A percentile compares a stretch with the other conserved stretches of the same genome.
Evolutionary conservation across 1,140 invertebrate genomes (phyloP).

Genomic region (Anadara kagoshimensis): DNA sequence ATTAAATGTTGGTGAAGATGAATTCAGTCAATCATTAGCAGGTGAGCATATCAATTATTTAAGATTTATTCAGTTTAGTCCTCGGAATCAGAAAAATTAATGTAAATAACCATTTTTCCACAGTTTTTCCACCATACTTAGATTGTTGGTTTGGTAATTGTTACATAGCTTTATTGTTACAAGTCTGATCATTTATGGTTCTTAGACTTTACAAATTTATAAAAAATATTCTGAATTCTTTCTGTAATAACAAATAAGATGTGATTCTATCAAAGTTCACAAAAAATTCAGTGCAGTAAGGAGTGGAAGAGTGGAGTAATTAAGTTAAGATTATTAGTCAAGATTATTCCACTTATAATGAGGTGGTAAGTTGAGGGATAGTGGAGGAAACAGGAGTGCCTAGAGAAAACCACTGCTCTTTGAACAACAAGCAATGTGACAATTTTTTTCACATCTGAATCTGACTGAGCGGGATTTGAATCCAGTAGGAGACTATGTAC

Average conservation of each 20-base stretch:
- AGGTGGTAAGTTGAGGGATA: too few relatives aligned
- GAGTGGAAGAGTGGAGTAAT: background rate
- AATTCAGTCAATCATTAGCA: background rate
- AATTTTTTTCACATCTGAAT: too few relatives aligned
- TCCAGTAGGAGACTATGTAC: too few relatives aligned
- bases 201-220: background rate
- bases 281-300: background rate
- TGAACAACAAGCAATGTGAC: too few relatives aligned
- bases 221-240: background rate
- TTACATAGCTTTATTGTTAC: too few relatives aligned
- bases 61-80: background rate
- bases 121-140: background rate
- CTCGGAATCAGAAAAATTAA: too few relatives aligned
- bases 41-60: background rate
- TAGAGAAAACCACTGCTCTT: too few relatives aligned
- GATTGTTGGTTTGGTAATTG: background rate
- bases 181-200: background rate
- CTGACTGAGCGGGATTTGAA: too few relatives aligned
- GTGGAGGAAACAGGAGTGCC: too few relatives aligned
- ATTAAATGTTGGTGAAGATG: background rate
- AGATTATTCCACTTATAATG: background rate
- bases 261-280: background rate
- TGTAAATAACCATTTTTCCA: background rate
- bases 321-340: background rate
- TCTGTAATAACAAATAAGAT: background rate